Base-by-base conservation (phyloP, 2,888 invertebrate genomes). In the Drosophila percnosoma region DNA sequence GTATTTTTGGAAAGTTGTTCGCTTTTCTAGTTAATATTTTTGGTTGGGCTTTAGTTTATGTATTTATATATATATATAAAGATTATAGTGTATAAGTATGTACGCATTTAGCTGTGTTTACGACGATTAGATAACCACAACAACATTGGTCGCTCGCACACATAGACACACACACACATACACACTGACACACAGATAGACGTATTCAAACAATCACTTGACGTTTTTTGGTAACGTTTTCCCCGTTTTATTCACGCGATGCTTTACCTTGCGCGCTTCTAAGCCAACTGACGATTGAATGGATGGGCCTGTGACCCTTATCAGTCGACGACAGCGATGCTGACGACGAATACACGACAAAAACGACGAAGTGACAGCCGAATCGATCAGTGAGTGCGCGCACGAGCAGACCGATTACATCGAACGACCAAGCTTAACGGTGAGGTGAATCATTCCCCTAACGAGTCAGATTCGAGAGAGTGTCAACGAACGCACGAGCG, bases 241-340 rank as follows among this genome's bases (percentile, higher is more conserved):
- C 40, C 71, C 68, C 80, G 80, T 68, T 68, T 42, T 49, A 53
- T 69, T 65, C 6, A 70, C 62, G 62, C 82, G 87, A 78, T 87
- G 87, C 78, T 80, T 78, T 62, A 76, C 76, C 87, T 87, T 77
- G 76, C 74, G 73, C 80, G 87, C 75, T 86, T 86, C 88, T 83
- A 62, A 86, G 80, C 84, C 90, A 82, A 87, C 90, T 87, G 90
- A 87, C 89, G 87, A 64, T 59, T 78, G 51, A 73, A 75, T 82
- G 78, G 80, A 89, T 83, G 90, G 78, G 87, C 83, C 80, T 87
- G 82, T 86, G 87, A 87, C 86, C 87, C 87, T 90, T 87, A 87
- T 87, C 90, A 87, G 59, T 62, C 63, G 57, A 38, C 54, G 18
- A 29, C 69, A 51, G 54, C 79, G 63, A 45, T 74, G 61, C 29